Conservation (phyloP, 37 sponge, comb jelly and placozoan genomes). For the Chondrosia reniformis region DNA sequence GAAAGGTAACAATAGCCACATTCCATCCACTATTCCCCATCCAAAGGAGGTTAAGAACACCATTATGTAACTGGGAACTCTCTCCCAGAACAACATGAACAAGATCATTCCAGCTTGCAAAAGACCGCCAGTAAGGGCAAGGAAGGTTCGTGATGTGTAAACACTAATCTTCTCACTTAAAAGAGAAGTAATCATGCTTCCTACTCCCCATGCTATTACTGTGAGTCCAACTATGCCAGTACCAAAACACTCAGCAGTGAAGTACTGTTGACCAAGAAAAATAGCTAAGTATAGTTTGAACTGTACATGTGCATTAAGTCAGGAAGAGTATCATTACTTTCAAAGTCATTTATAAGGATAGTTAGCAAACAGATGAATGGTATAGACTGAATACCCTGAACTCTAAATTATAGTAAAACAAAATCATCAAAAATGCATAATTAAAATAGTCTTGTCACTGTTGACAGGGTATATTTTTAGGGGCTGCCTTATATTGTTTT, state of each 20-base stretch:
- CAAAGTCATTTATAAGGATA: too few species aligned
- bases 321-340: too few species aligned
- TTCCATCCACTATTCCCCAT: constrained; percentile 59
- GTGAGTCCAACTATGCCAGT: constrained; percentile 46
- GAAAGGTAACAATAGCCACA: constrained; percentile 43
- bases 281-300: too few species aligned
- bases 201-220: constrained; percentile 30
- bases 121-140: constrained; percentile 1
- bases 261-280: too few species aligned
- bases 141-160: constrained; percentile 23
- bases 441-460: too few species aligned
- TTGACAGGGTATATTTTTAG: too few species aligned
- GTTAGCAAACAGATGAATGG: too few species aligned
- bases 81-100: constrained; percentile 53
- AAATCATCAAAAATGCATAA: too few species aligned
- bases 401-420: too few species aligned
- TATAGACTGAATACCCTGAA: too few species aligned
- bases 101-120: constrained; percentile 15
- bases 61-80: constrained; percentile 33
- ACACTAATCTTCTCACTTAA: constrained; percentile 2
- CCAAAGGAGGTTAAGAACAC: constrained; percentile 37
- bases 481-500: too few species aligned
- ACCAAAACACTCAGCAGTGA: constrained; percentile 47
- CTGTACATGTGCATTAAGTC: too few species aligned
- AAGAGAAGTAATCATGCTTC: constrained; percentile 22